Evolutionary conservation across 2,113 vertebrate genomes (phyloP).

Genomic region (Mellivora capensis): DNA sequence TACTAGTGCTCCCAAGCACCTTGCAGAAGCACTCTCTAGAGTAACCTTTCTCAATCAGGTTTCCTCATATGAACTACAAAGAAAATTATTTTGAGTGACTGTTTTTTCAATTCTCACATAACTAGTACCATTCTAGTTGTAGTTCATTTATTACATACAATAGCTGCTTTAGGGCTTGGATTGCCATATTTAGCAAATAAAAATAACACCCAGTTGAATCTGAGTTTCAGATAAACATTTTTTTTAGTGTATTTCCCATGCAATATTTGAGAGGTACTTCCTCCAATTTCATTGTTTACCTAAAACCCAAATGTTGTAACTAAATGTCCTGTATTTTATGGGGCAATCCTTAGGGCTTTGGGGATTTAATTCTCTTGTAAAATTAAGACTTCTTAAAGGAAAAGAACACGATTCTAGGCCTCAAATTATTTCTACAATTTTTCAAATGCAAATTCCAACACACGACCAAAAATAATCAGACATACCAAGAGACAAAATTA

Average conservation of each 20-base stretch:
- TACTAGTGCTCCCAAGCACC: neutral
- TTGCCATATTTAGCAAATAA: slow-evolving; percentile 23
- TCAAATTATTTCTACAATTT: slow-evolving; percentile 20
- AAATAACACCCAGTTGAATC: slow-evolving; percentile 29
- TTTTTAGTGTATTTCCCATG: neutral
- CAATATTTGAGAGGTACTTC: slow-evolving; percentile 5
- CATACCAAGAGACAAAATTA: slow-evolving; percentile 9
- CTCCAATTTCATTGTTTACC: neutral
- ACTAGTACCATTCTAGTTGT: neutral
- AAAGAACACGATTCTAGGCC: neutral
- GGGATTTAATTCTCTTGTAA: neutral
- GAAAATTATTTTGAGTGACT: neutral
- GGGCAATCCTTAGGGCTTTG: neutral
- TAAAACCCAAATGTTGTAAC: slow-evolving; percentile 19
- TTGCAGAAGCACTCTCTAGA: neutral
- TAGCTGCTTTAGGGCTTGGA: neutral
- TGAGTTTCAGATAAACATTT: neutral
- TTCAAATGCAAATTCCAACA: slow-evolving; percentile 47
- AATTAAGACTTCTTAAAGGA: slow-evolving; percentile 26
- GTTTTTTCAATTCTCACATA: slow-evolving; percentile 10
- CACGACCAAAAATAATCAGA: neutral
- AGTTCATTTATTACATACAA: neutral
- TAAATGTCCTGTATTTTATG: neutral
- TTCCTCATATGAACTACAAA: neutral
- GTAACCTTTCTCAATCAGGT: neutral